These are phyloP conservation scores for Drosophila mojavensis DNA, from an alignment of 1,140 invertebrate genomes.

Conservation along the genomic window DNA sequence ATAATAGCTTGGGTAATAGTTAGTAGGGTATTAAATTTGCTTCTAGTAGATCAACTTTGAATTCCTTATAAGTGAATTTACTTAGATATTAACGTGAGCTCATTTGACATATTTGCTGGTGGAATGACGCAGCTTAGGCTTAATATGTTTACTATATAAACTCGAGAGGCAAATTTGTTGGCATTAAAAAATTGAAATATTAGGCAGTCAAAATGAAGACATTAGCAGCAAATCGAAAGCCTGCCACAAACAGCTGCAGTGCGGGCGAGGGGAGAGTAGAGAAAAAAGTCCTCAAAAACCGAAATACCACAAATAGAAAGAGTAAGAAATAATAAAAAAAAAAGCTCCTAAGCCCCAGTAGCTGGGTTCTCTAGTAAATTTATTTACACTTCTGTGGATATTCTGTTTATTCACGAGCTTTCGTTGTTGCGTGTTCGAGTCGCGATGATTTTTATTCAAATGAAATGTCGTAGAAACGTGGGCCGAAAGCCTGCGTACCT, in stretches of 20 bases:
- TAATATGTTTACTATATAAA: slow-evolving; percentile 43
- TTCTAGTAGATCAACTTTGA: neutral
- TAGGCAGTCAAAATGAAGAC: slow-evolving; percentile 24
- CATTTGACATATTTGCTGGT: neutral
- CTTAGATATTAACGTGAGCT: neutral
- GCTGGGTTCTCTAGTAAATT: slow-evolving; percentile 50
- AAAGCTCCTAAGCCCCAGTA: neutral
- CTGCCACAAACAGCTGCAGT: neutral
- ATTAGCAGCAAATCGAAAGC: neutral
- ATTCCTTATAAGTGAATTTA: neutral
- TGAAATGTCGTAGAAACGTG: slow-evolving; percentile 23
- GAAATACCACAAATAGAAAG: neutral
- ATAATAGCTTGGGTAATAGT: too few species aligned
- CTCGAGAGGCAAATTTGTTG: slow-evolving; percentile 28
- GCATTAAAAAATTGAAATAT: slow-evolving; percentile 55
- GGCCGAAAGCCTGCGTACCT: slow-evolving; percentile 58
- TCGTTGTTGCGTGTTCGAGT: slow-evolving; percentile 43
- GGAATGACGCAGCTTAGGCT: slow-evolving; percentile 2
- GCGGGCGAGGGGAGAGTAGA: neutral
- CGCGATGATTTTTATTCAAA: slow-evolving; percentile 60
- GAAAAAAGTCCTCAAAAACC: neutral
- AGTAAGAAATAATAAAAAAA: slow-evolving; percentile 1
- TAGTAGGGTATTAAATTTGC: too few species aligned
- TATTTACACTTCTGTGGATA: slow-evolving; percentile 76
- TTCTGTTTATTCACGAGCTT: slow-evolving; percentile 78